Base-by-base conservation (phyloP, 2,113 vertebrate species). In the Heterotilapia buettikoferi region DNA sequence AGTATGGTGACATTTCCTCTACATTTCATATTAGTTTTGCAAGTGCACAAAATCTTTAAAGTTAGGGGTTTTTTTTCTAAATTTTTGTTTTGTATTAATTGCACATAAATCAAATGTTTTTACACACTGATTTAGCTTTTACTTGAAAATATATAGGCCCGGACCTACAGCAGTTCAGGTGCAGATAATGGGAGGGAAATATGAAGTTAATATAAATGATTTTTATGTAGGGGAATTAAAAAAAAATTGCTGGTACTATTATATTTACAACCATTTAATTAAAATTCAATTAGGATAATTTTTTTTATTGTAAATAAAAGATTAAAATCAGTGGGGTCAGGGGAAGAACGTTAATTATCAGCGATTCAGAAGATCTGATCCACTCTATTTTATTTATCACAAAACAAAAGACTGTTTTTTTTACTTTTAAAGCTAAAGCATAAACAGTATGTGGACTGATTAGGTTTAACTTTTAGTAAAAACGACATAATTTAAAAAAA, bases 401-500 rank as follows among this genome's bases (percentile, higher is more conserved):
- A 43, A 43, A 43, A 71, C 21, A 43, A 71, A 71, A 12, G 2
- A 66, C 10, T 1, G 9, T 0, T 24, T 13, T 24, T 12, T 36
- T 38, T 1, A 43, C 6, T 45, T 18, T 45, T 73, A 3, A 45
- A 47, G 40, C 21, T 73, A 73, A 47, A 73, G 68, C 21, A 47
- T 45, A 73, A 47, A 73, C 10, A 3, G 0, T 45, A 11, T 73
- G 14, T 73, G 21, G 14, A 26, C 18, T 47, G 38, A 38, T 26
- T 47, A 29, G 0, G 40, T 26, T 45, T 21, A 0, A 45, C 13
- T 18, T 45, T 26, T 45, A 26, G 14, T 73, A 26, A 43, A 26
- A 73, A 73, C 13, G 2, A 26, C 9, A 63, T 16, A 63, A 63
- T 61, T 33, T 1, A 0, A 0, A 1, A 29, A 31, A 8, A 50